A percentile compares a stretch with the other conserved stretches of the same genome.
These are phyloP conservation scores for Acanthosepion esculentum DNA, from an alignment of 2,888 invertebrate genomes.

Conservation along the genomic window DNA sequence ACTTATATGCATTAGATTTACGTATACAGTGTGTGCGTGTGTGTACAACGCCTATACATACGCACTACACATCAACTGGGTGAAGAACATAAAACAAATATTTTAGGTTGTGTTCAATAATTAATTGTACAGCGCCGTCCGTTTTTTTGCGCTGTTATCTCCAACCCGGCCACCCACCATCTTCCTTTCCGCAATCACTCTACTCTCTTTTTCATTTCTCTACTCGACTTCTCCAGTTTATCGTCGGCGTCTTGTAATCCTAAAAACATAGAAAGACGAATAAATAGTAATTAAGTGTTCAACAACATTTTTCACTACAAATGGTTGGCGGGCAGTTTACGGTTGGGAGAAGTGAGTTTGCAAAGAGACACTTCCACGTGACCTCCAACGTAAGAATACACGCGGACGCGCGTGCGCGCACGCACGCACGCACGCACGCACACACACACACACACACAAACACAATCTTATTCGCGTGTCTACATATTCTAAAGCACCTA, in stretches of 20 bases:
- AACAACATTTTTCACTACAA: neutral
- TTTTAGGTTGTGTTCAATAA: conserved; percentile 33
- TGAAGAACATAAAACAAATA: neutral
- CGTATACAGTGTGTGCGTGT: neutral
- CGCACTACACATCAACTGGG: neutral
- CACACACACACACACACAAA: too few species aligned
- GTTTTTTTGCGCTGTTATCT: neutral
- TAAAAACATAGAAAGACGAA: neutral
- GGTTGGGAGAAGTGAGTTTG: neutral
- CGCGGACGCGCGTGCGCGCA: too few species aligned
- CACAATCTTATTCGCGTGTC: neutral
- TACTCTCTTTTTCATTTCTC: neutral
- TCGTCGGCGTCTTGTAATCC: conserved; percentile 9
- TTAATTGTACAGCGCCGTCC: neutral
- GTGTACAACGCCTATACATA: neutral
- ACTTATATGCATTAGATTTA: too few species aligned
- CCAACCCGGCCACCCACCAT: neutral
- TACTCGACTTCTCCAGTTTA: neutral
- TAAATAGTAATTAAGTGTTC: conserved; percentile 20
- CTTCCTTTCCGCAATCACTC: neutral
- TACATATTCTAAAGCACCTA: neutral
- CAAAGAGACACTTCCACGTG: neutral
- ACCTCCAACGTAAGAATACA: neutral
- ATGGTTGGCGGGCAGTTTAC: conserved; percentile 33
- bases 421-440: too few species aligned